Conservation (phyloP, 1,140 invertebrate genomes). For the Drosophila pseudoobscura region DNA sequence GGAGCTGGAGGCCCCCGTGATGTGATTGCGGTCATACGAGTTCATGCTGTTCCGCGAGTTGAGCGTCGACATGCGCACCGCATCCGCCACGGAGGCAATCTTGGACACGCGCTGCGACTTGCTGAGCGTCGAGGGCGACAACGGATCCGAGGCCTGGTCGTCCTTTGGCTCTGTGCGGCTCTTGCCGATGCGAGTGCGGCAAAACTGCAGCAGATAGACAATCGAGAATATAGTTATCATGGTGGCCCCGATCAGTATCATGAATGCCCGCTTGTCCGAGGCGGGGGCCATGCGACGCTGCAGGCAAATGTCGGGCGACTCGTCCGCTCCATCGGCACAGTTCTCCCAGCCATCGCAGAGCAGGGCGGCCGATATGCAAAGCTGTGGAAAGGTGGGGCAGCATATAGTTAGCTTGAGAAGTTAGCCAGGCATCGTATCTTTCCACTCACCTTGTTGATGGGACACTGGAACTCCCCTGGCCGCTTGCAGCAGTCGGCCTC, state of each 20-base stretch:
- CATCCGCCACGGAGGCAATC: constrained; percentile 84
- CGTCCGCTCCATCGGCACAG: constrained; percentile 90
- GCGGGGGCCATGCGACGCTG: constrained; percentile 77
- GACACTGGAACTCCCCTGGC: constrained; percentile 87
- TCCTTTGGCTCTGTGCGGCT: constrained; percentile 84
- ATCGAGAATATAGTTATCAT: constrained; percentile 84
- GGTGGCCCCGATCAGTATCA: constrained; percentile 83
- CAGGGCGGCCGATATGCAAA: constrained; percentile 86
- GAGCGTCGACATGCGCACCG: constrained; percentile 87
- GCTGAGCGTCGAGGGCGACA: constrained; percentile 84
- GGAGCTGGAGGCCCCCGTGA: constrained; percentile 92
- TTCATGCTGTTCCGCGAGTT: constrained; percentile 86
- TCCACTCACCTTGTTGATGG: constrained; percentile 83
- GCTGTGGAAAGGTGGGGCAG: constrained; percentile 23
- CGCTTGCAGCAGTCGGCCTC: constrained; percentile 86
- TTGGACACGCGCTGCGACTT: constrained; percentile 84
- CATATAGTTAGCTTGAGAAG: constrained; percentile 37
- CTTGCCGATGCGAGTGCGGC: constrained; percentile 84
- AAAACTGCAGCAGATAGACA: constrained; percentile 83
- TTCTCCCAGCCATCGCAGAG: constrained; percentile 89
- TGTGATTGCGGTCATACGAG: constrained; percentile 91
- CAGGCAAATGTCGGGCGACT: constrained; percentile 86
- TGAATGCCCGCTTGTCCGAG: constrained; percentile 84
- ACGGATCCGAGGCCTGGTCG: constrained; percentile 86
- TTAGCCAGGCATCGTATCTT: no score